Conservation (phyloP, 2,797 vertebrate genomes). For the Typhlichthys subterraneus region DNA sequence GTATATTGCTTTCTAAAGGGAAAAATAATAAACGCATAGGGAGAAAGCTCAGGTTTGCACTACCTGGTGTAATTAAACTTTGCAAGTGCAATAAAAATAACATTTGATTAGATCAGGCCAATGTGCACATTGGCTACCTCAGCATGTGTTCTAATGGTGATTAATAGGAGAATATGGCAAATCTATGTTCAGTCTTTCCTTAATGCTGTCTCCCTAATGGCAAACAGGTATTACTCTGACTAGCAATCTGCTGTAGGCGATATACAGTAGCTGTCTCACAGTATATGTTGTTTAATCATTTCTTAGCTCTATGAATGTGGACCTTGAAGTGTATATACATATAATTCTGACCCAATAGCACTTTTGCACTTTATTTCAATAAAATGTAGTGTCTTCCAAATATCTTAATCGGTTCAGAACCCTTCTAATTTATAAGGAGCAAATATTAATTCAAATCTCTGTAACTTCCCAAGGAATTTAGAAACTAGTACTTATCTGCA, state of each 20-base stretch:
- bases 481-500: no score
- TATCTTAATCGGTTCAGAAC: constrained; percentile 48
- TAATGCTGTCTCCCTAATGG: not conserved
- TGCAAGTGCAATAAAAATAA: constrained; percentile 17
- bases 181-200: constrained; percentile 1
- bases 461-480: not conserved
- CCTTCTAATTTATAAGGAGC: constrained; percentile 53
- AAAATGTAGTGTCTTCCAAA: constrained; percentile 36
- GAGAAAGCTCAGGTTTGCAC: constrained; percentile 38
- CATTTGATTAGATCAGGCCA: constrained; percentile 19
- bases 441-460: constrained; percentile 13
- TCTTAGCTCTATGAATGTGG: no score
- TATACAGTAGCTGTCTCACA: no score
- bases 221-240: no score
- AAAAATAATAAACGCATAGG: no score
- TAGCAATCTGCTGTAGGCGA: no score
- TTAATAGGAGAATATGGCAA: constrained; percentile 9
- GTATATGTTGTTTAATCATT: no score
- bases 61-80: constrained; percentile 47
- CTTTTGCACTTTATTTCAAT: no score
- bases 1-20: no score
- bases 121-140: constrained; percentile 1
- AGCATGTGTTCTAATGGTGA: constrained; percentile 11
- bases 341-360: no score
- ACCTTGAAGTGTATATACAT: no score